phyloP scores from a whole-genome alignment of 1,140 invertebrate species.

The Tribolium madens region DNA sequence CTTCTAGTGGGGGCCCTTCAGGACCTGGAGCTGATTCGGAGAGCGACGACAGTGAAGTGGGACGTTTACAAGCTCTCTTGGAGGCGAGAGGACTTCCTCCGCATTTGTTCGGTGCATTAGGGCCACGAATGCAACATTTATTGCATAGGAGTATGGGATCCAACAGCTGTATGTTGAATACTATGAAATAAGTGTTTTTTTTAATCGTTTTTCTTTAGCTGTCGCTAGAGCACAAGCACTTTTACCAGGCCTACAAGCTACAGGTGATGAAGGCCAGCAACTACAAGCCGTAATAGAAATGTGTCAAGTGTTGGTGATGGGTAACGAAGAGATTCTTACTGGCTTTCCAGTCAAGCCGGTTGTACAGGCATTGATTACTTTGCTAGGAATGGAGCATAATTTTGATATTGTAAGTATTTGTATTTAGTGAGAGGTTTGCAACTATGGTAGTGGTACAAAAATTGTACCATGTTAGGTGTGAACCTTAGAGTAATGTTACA shows the following conservation, averaged over 20 bases:
- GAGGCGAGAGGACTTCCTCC: conserved; percentile 95
- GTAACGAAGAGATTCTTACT: conserved; percentile 98
- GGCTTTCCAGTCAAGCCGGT: conserved; percentile 98
- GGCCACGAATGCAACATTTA: conserved; percentile 97
- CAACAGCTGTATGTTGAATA: conserved; percentile 74
- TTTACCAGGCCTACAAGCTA: conserved; percentile 91
- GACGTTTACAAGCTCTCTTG: conserved; percentile 87
- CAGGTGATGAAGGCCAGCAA: conserved; percentile 96
- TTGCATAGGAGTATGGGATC: conserved; percentile 93
- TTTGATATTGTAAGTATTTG: conserved; percentile 88
- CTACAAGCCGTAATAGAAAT: conserved; percentile 98
- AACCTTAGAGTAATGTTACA: conserved; percentile 46
- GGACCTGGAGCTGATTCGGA: conserved; percentile 67
- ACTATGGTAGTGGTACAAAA: neutral
- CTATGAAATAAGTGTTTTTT: conserved; percentile 12
- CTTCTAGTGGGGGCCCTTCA: conserved; percentile 59
- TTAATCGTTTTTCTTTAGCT: conserved; percentile 66
- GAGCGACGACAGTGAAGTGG: conserved; percentile 90
- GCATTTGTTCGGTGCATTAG: conserved; percentile 94
- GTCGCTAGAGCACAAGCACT: conserved; percentile 95
- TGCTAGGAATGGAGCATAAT: conserved; percentile 95
- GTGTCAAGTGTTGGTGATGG: conserved; percentile 99
- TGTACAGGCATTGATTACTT: conserved; percentile 91
- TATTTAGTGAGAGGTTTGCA: neutral
- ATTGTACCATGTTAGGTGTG: conserved; percentile 14